Evolutionary conservation across 2,113 vertebrate genomes (phyloP).

Genomic region (Apteryx owenii): DNA sequence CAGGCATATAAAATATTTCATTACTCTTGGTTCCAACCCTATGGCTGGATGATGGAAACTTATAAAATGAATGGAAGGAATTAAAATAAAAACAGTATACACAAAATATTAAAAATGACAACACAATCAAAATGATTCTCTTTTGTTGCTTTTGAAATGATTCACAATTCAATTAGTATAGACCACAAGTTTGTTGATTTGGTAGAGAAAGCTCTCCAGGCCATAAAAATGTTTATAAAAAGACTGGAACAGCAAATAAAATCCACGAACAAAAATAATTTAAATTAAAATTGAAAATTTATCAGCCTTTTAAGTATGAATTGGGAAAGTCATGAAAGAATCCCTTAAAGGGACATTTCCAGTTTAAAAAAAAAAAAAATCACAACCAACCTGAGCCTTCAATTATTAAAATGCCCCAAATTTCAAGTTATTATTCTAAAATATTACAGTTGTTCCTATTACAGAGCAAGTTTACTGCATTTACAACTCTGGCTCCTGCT

Average conservation of each 20-base stretch:
- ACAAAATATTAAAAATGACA: neutral
- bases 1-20: slow-evolving; percentile 45
- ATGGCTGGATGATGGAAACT: slow-evolving; percentile 25
- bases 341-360: neutral
- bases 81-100: slow-evolving; percentile 13
- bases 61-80: neutral
- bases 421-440: fast-evolving
- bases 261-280: neutral
- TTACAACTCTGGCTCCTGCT: neutral
- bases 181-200: slow-evolving; percentile 5
- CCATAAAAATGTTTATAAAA: slow-evolving; percentile 14
- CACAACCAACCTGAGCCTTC: neutral
- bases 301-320: neutral
- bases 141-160: neutral
- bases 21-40: slow-evolving; percentile 21
- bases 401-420: fast-evolving
- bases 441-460: neutral
- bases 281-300: neutral
- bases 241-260: neutral
- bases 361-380: neutral
- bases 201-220: slow-evolving; percentile 5
- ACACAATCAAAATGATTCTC: neutral
- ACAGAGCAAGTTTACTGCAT: neutral
- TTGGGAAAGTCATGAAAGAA: neutral
- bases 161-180: slow-evolving; percentile 21